These are phyloP conservation scores for Paguma larvata DNA, from an alignment of 2,797 vertebrate genomes.

Conservation along the genomic window DNA sequence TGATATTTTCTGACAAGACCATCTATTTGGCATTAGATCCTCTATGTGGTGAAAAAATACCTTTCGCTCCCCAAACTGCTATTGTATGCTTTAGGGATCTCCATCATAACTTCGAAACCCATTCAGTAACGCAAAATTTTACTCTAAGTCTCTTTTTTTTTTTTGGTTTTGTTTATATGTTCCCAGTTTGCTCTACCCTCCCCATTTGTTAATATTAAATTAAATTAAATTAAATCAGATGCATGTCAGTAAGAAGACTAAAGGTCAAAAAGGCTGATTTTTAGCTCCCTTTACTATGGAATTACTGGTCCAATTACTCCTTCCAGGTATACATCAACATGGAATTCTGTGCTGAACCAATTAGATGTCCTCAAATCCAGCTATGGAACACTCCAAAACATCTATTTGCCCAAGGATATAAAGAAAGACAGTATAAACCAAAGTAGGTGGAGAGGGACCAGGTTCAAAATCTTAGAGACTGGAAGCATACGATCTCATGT, in stretches of 20 bases:
- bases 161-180: background rate
- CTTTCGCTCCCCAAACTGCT: background rate
- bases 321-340: background rate
- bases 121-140: conserved; percentile 8
- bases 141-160: background rate
- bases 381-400: background rate
- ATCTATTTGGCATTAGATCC: background rate
- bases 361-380: background rate
- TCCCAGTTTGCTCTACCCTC: background rate
- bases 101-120: conserved; percentile 28
- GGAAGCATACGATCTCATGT: background rate
- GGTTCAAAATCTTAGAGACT: background rate
- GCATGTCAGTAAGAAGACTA: background rate
- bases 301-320: background rate
- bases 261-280: background rate
- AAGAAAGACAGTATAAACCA: background rate
- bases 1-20: conserved; percentile 29
- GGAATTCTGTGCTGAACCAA: background rate
- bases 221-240: conserved; percentile 32
- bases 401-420: background rate
- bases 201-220: background rate
- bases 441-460: background rate
- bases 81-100: background rate
- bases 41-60: background rate
- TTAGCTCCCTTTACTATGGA: background rate